Evolutionary conservation across 2,797 vertebrate genomes (phyloP), one percentile per base, ranked within the genome.

Genomic region (Eutrigla gurnardus): DNA sequence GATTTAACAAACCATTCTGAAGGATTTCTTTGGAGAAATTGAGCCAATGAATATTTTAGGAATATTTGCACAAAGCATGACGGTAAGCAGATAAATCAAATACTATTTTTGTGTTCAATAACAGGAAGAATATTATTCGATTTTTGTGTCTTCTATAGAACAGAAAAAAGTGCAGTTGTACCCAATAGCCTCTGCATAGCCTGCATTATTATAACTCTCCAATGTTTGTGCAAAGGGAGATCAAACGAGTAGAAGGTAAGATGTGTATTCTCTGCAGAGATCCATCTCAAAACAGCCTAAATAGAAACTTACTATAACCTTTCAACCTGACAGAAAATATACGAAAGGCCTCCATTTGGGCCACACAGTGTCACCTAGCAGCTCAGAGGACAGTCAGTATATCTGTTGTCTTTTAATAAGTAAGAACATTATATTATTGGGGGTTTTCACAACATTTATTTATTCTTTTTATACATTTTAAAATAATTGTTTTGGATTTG

Each of bases 241-340:
- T 43, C 17, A 47, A 66, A 47, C 33, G 65, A 64, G 32, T 37
- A 11, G 18, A 72, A 37, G 40, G 2, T 14, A 25, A 50, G 7
- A 37, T 39, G 32, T 70, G 55, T 73, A 62, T 40, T 60, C 6
- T 46, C 42, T 46, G 62, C 2, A 52, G 36, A 45, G 49, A 54
- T 11, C 35, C 17, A 6, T 49, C 18, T 45, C 5, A 39, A 33
- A 59, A 60, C 35, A 42, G 25, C 25, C 25, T 25, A 25, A 25
- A 25, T 25, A 25, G 25, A 25, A 25, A 25, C 25, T 49, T 57
- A 33, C 15, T 10, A 46, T 18, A 15, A 45, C 7, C 54, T 45
- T 37, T 45, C 9, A 54, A 15, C 15, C 4, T 35, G 8, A 50
- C 4, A 49, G 6, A 46, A 36, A 17, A 32, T 1, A 17, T 42